A percentile compares a stretch with the other conserved stretches of the same genome.
Evolutionary conservation across 2,888 invertebrate species (phyloP).

Genomic region (Drosophila infuscata): DNA sequence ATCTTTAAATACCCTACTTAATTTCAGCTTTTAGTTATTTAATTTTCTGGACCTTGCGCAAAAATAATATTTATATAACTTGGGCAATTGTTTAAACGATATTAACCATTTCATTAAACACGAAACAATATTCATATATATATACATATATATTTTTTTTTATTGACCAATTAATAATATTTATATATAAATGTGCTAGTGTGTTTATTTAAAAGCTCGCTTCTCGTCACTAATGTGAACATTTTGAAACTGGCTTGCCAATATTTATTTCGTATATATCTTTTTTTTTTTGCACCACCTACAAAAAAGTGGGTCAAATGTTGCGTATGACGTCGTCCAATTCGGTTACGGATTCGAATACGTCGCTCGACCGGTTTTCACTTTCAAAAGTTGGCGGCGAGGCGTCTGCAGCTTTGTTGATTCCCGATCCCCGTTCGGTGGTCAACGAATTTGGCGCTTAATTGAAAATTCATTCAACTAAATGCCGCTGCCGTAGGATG

Average conservation of each 20-base stretch:
- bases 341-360: slow-evolving; percentile 27
- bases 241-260: slow-evolving; percentile 66
- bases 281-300: slow-evolving; percentile 45
- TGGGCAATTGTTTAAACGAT: not conserved
- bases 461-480: slow-evolving; percentile 79
- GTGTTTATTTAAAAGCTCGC: slow-evolving; percentile 22
- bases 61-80: slow-evolving; percentile 5
- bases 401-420: slow-evolving; percentile 49
- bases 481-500: slow-evolving; percentile 43
- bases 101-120: not conserved
- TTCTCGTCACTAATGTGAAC: slow-evolving; percentile 37
- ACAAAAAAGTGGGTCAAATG: slow-evolving; percentile 69
- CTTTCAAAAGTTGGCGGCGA: slow-evolving; percentile 64
- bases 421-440: slow-evolving; percentile 28
- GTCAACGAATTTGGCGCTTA: slow-evolving; percentile 66
- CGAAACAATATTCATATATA: slow-evolving; percentile 11
- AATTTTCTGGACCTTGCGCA: slow-evolving; percentile 6
- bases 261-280: slow-evolving; percentile 25
- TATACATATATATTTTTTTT: not conserved
- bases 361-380: slow-evolving; percentile 63
- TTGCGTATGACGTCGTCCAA: slow-evolving; percentile 68
- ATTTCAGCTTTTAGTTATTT: not conserved
- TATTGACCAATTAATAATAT: slow-evolving; percentile 20
- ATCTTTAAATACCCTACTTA: not conserved
- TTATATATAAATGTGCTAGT: slow-evolving; percentile 10